Percentiles rank a stretch among this genome's conserved stretches.
Conservation (phyloP, 1,140 invertebrate genomes). For the Danaus plexippus region DNA sequence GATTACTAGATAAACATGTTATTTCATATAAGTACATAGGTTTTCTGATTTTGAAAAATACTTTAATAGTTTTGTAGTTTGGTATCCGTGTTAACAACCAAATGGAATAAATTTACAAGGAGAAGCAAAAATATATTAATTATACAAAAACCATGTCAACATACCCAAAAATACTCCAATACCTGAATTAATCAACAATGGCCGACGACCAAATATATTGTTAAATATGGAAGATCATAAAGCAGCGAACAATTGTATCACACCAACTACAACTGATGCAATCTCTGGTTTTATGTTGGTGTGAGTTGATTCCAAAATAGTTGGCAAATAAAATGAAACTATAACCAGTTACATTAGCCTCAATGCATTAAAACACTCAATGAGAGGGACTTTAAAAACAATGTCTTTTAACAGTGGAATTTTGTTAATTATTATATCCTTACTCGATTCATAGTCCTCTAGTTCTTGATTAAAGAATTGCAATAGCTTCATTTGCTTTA, state of each 20-base stretch:
- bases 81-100: too few relatives aligned
- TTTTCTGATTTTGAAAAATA: too few relatives aligned
- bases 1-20: too few relatives aligned
- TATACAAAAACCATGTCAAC: slow-evolving; percentile 1
- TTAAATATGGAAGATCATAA: slow-evolving; percentile 66
- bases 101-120: too few relatives aligned
- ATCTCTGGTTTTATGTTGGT: slow-evolving; percentile 71
- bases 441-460: slow-evolving; percentile 2
- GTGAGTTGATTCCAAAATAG: slow-evolving; percentile 73
- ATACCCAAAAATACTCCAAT: slow-evolving; percentile 70
- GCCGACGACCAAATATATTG: slow-evolving; percentile 75
- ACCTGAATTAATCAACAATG: slow-evolving; percentile 72
- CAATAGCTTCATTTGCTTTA: not conserved
- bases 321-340: slow-evolving; percentile 79
- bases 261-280: slow-evolving; percentile 77
- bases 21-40: too few relatives aligned
- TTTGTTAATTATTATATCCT: slow-evolving; percentile 13
- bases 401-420: slow-evolving; percentile 24
- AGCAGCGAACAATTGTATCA: slow-evolving; percentile 70
- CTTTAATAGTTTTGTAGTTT: too few relatives aligned
- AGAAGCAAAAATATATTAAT: too few relatives aligned
- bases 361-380: slow-evolving; percentile 55
- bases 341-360: slow-evolving; percentile 77
- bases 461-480: slow-evolving; percentile 10
- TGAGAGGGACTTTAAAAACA: slow-evolving; percentile 25